Base-by-base conservation (phyloP, 1,140 invertebrate species). In the Aphelinus certus region DNA sequence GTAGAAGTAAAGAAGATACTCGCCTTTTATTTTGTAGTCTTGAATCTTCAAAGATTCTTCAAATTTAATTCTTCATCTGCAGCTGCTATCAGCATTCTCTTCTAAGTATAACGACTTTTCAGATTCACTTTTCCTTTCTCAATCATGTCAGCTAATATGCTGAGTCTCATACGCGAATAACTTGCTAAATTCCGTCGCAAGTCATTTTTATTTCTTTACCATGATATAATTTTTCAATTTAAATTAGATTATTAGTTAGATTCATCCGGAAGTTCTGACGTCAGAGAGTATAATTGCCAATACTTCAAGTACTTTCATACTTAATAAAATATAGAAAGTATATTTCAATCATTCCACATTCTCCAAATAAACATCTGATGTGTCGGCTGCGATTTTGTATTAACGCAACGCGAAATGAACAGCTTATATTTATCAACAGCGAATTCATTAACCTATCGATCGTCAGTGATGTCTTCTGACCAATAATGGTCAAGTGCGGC, bases 401-500 rank as follows among this genome's bases (percentile, higher is more conserved):
- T 74, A 69, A 65, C 74, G 74, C 74, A 71, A 62, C 75, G 58
- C 75, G 75, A 56, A 65, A 55, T 55, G 71, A 71, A 26, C 26
- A 76, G 42, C 68, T 71, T 76, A 72, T 56, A 7, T 56, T 65
- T 26, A 26, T 55, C 53, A 68, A 70, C 42, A 76, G 64, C 69
- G 63, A 76, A 47, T 71, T 76, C 51, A 71, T 71, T 71, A 76
- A 61, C 75, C 81, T 85, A 85, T 83, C 79, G 77, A 83, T 86
- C 81, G 84, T 87, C 82, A 85, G 86, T 86, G 84, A 84, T 82
- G 75, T 83, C 80, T 83, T 86, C 81, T 79, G 81, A 83, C 84
- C 83, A 81, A 82, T 81, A 66, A 76, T 76, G 84, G 84, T 83
- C 85, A 81, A 84, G 87, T 88, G 87, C 87, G 86, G 87, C 87